These are phyloP conservation scores for Diadromus collaris DNA, from an alignment of 2,888 invertebrate genomes.

Conservation along the genomic window DNA sequence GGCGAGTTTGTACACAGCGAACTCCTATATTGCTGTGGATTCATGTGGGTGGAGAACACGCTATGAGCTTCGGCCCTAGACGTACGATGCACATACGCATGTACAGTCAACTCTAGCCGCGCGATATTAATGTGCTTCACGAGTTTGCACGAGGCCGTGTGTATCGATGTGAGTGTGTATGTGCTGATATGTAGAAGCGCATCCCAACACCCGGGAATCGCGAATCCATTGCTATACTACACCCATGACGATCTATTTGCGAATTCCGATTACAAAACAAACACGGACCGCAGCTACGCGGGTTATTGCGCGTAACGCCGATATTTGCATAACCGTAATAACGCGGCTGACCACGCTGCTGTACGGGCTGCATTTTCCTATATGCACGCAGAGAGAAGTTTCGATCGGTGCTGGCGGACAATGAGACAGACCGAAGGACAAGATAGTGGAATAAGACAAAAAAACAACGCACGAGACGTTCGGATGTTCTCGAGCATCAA, in stretches of 20 bases:
- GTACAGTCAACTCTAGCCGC: neutral
- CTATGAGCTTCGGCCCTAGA: slow-evolving; percentile 28
- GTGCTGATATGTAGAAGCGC: slow-evolving; percentile 33
- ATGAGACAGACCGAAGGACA: neutral
- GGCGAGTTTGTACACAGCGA: neutral
- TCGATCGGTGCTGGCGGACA: slow-evolving; percentile 4
- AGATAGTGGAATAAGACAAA: neutral
- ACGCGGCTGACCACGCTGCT: slow-evolving; percentile 57
- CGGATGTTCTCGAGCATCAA: slow-evolving; percentile 17
- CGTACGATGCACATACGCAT: slow-evolving; percentile 20
- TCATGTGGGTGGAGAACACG: slow-evolving; percentile 17
- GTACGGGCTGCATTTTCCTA: slow-evolving; percentile 44
- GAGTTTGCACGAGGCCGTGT: neutral
- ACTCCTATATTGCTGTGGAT: slow-evolving; percentile 5
- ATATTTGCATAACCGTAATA: slow-evolving; percentile 71
- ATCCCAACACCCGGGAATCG: slow-evolving; percentile 33
- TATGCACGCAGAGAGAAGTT: slow-evolving; percentile 39
- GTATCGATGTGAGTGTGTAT: slow-evolving; percentile 25
- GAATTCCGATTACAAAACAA: slow-evolving; percentile 72
- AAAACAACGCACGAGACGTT: neutral
- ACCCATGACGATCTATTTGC: slow-evolving; percentile 70
- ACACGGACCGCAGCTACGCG: slow-evolving; percentile 63
- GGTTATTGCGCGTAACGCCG: slow-evolving; percentile 65
- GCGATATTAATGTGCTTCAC: slow-evolving; percentile 15
- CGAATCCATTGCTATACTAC: slow-evolving; percentile 55